Percentiles rank a stretch among this genome's conserved stretches.
Conservation (phyloP, 2,797 vertebrate genomes). For the Miichthys miiuy region DNA sequence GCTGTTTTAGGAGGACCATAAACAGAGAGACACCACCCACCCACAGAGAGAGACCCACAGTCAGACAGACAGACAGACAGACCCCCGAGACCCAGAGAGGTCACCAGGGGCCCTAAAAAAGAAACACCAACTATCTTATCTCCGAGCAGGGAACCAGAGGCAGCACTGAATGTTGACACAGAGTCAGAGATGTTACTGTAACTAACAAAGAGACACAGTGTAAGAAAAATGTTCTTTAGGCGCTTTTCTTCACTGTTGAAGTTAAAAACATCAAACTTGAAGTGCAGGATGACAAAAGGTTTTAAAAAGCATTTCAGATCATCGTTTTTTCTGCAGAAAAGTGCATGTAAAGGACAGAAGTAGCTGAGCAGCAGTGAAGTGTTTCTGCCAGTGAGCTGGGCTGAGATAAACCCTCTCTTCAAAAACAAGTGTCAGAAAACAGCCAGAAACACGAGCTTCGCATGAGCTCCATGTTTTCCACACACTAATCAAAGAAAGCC, state of each 20-base stretch:
- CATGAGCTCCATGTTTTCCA: conserved; percentile 22
- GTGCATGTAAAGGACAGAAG: not conserved
- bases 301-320: too few species aligned
- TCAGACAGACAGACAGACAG: conserved; percentile 25
- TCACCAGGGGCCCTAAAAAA: conserved; percentile 64
- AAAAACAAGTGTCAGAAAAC: not conserved
- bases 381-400: not conserved
- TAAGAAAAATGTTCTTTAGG: too few species aligned
- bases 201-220: too few species aligned
- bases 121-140: conserved; percentile 67
- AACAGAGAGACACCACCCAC: conserved; percentile 76
- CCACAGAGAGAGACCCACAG: conserved; percentile 51
- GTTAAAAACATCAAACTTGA: too few species aligned
- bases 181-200: not conserved
- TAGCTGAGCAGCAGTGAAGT: not conserved
- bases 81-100: conserved; percentile 49
- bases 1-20: conserved; percentile 80
- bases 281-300: too few species aligned
- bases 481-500: conserved; percentile 43
- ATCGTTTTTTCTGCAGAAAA: too few species aligned
- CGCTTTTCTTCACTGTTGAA: too few species aligned
- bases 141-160: not conserved
- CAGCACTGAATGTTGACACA: too few species aligned
- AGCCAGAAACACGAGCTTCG: not conserved
- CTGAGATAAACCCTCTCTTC: not conserved